Evolutionary conservation across 2,113 vertebrate species (phyloP), one percentile per base, ranked within the genome.

Genomic region (Todiramphus saurophagus): DNA sequence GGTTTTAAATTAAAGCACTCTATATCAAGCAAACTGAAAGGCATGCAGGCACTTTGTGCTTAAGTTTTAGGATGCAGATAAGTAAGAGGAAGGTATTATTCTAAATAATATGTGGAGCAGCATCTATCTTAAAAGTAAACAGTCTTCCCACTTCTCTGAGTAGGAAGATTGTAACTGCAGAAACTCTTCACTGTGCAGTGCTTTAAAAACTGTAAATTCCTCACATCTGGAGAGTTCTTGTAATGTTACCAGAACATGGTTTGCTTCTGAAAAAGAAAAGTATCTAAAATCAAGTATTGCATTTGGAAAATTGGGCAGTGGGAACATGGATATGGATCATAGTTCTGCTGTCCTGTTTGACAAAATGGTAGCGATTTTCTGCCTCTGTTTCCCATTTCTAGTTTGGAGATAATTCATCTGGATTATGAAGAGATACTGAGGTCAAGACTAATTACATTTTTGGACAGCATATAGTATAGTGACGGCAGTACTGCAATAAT

Each of bases 181-280:
- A 70, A 89, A 72, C 4, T 37, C 21, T 69, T 50, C 15, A 55
- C 35, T 89, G 27, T 92, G 35, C 33, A 44, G 7, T 81, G 35
- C 55, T 80, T 9, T 76, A 62, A 50, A 85, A 87, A 48, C 30
- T 9, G 2, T 84, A 33, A 85, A 67, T 51, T 83, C 55, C 13
- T 80, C 9, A 16, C 48, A 64, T 19, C 48, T 84, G 28, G 60
- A 33, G 25, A 48, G 77, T 73, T 74, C 48, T 70, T 83, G n/a
- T 58, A 25, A n/a, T 53, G 10, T 48, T 74, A 48, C 35, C 33
- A 67, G 43, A 63, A 44, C 37, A n/a, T 1, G 0, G 0, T 35
- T 95, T 89, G 13, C 51, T 59, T 77, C 56, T 84, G 28, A 86
- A 51, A 55, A 74, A 75, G 39, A n/a, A 51, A 30, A 39, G 33